These are phyloP conservation scores for Clunio marinus DNA, from an alignment of 2,888 invertebrate genomes.

Conservation along the genomic window DNA sequence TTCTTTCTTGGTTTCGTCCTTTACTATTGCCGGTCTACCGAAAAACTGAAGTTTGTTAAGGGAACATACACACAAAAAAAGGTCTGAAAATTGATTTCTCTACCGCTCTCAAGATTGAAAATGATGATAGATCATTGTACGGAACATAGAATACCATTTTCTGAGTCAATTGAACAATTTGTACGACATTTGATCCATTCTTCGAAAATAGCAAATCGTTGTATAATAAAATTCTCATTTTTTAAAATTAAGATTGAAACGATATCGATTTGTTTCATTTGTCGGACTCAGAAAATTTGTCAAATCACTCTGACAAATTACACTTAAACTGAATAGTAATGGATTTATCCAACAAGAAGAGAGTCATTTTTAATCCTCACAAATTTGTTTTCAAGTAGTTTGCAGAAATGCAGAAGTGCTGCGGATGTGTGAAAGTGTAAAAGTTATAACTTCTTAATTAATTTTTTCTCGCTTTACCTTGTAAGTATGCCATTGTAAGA, in stretches of 20 bases:
- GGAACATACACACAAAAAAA: neutral
- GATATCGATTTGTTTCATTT: constrained; percentile 14
- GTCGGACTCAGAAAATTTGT: constrained; percentile 14
- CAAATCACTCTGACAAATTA: constrained; percentile 23
- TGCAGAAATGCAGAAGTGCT: no score
- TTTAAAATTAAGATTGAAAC: constrained; percentile 17
- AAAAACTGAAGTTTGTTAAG: neutral
- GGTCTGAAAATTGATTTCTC: constrained; percentile 24
- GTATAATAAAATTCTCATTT: constrained; percentile 18
- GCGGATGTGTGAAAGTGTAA: no score
- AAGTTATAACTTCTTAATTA: no score
- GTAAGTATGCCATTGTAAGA: no score
- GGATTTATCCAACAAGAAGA: no score
- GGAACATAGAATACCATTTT: constrained; percentile 7
- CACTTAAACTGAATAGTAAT: constrained; percentile 6
- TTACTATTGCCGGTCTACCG: constrained; percentile 1
- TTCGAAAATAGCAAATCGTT: neutral
- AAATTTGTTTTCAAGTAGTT: no score
- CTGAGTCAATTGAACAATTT: constrained; percentile 27
- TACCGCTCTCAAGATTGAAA: neutral
- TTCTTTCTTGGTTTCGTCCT: neutral
- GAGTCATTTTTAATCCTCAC: no score
- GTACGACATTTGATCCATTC: constrained; percentile 17
- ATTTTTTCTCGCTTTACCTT: no score
- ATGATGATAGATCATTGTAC: constrained; percentile 33